Base-by-base conservation (phyloP, 2,888 invertebrate species). In the Cistogaster globosa region DNA sequence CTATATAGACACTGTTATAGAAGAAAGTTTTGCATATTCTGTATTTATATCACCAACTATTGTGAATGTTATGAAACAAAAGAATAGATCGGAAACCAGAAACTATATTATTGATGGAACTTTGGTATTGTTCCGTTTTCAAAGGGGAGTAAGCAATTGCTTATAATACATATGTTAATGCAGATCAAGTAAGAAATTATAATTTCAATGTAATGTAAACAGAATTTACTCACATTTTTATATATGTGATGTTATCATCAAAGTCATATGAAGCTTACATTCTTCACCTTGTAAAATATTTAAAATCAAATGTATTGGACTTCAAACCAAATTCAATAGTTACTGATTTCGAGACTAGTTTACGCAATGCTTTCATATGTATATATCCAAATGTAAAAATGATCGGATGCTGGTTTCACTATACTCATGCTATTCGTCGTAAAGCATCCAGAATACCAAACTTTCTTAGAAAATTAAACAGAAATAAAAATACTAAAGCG, bases 361-460 rank as follows among this genome's bases (percentile, higher is more conserved):
- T 80, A 48, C 71, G 80, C 18, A 80, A 80, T 57, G 65, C 72
- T 62, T 62, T 80, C 22, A 71, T 63, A 79, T 60, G 48, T 20
- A 20, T 62, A 69, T 71, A 71, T 53, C 69, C 63, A 79, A 58
- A 53, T 38, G 71, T 58, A 65, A 72, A 65, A 63, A 58, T 65
- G 67, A 36, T 67, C 55, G 80, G 74, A 63, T 80, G 80, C 48
- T 80, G 80, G 80, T 74, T 74, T 67, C 80, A 74, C 72, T 80
- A 80, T 58, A 74, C 74, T 45, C 42, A 74, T 55, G 67, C 80
- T 55, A 42, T 80, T 51, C 67, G 74, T 16, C 63, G 74, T 57
- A 80, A 80, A 55, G 80, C 60, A 55, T 48, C 55, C 48, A 80
- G 63, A 74, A 80, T 80, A 63, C 67, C 80, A 48, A 55, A 48